phyloP scores from a whole-genome alignment of 2,797 vertebrate genomes.

The Neosalanx taihuensis region DNA sequence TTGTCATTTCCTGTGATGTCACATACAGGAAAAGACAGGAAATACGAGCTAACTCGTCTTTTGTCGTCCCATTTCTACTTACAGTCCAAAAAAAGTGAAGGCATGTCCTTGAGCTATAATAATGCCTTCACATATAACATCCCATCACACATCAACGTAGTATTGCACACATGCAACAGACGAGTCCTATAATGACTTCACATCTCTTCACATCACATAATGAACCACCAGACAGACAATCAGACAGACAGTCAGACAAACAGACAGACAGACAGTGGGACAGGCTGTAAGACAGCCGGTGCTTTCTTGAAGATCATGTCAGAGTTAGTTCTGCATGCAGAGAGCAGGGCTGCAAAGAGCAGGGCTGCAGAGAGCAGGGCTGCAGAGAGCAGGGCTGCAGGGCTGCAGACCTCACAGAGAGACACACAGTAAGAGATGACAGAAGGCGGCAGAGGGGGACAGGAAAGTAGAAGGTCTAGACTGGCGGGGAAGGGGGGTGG shows the following conservation, averaged over 20 bases:
- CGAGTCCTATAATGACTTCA: too few relatives aligned
- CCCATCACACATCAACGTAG: not conserved
- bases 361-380: constrained; percentile 20
- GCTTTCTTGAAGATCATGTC: not conserved
- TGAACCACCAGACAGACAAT: not conserved
- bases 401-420: not conserved
- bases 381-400: constrained; percentile 33
- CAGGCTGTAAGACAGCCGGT: not conserved
- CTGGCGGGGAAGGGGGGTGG: constrained; percentile 76
- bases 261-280: too few relatives aligned
- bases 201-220: too few relatives aligned
- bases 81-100: too few relatives aligned
- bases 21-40: constrained; percentile 11
- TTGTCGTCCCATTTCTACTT: constrained; percentile 7
- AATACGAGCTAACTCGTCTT: not conserved
- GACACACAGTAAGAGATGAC: not conserved
- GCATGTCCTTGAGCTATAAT: not conserved
- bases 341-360: constrained; percentile 38
- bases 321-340: constrained; percentile 49
- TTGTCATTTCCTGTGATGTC: constrained; percentile 13
- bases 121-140: not conserved
- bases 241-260: not conserved
- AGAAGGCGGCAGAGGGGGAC: not conserved
- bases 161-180: not conserved
- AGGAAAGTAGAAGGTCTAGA: constrained; percentile 61